Evolutionary conservation across 2,888 invertebrate genomes (phyloP).

Genomic region (Apantesis nais): DNA sequence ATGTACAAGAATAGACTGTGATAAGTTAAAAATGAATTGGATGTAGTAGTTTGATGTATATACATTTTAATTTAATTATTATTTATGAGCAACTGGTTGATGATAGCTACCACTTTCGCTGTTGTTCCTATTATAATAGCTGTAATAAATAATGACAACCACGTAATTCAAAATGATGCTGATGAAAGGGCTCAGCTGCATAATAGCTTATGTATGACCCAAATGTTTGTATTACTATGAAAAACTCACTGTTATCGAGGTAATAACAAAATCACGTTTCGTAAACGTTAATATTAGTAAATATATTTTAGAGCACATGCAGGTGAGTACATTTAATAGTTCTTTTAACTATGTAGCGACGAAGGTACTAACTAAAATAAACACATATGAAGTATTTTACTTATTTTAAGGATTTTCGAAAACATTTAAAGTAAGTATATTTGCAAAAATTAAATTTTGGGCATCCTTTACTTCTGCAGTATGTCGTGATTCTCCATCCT

Average conservation of each 20-base stretch:
- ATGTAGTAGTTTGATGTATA: too few species aligned
- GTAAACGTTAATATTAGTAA: neutral
- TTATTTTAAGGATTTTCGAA: too few species aligned
- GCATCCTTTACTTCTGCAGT: too few species aligned
- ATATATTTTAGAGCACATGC: neutral
- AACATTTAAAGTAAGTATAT: too few species aligned
- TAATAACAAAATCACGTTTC: neutral
- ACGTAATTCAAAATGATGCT: constrained; percentile 7
- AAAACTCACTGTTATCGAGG: constrained; percentile 20
- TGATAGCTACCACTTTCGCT: neutral
- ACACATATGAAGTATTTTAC: neutral
- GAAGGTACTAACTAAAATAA: neutral
- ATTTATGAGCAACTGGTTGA: too few species aligned
- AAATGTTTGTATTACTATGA: constrained; percentile 28
- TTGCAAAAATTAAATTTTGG: too few species aligned
- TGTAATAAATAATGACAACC: constrained; percentile 5
- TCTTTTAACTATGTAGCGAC: neutral
- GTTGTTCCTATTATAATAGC: constrained; percentile 5
- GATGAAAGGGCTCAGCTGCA: constrained; percentile 18
- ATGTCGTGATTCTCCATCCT: too few species aligned
- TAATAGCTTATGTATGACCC: constrained; percentile 30
- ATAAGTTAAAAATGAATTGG: too few species aligned
- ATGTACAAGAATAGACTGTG: too few species aligned
- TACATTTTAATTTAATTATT: too few species aligned
- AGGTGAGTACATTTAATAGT: neutral